These are phyloP conservation scores for Benthosema pterotum DNA, from an alignment of 2,797 vertebrate genomes.

Conservation along the genomic window DNA sequence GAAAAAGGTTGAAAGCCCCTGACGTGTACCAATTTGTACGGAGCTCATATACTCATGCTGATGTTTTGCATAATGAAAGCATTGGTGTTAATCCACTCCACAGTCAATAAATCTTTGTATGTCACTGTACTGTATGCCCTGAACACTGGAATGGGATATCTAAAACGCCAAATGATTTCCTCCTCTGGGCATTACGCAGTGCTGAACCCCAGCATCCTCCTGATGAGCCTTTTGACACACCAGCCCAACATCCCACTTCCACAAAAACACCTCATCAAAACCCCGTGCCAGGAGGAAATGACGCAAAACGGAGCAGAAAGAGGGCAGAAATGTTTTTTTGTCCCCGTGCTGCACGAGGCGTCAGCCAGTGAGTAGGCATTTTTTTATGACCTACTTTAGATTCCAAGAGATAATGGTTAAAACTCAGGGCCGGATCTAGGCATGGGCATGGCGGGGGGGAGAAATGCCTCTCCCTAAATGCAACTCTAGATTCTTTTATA, in stretches of 20 bases:
- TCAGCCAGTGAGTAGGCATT: conserved; percentile 32
- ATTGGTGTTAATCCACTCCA: background rate
- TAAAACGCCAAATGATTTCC: conserved; percentile 65
- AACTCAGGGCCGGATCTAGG: too few species aligned
- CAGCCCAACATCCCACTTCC: conserved; percentile 58
- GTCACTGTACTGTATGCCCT: too few species aligned
- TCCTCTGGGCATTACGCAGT: conserved; percentile 49
- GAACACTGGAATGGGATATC: too few species aligned
- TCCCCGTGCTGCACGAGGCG: conserved; percentile 27
- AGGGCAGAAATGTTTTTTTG: conserved; percentile 30
- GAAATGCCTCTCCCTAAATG: too few species aligned
- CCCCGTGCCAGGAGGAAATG: conserved; percentile 65
- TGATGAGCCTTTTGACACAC: conserved; percentile 57
- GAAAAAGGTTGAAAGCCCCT: too few species aligned
- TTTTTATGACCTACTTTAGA: conserved; percentile 9
- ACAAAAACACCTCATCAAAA: conserved; percentile 66
- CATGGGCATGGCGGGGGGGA: too few species aligned
- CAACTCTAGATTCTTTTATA: too few species aligned
- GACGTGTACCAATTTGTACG: too few species aligned
- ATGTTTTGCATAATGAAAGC: background rate
- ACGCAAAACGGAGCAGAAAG: conserved; percentile 53
- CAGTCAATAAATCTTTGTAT: background rate
- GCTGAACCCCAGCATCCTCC: conserved; percentile 64
- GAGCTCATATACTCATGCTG: too few species aligned
- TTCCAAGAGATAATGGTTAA: background rate